Conservation (phyloP, 30 jellyfish, hydroid and myxozoan genomes). For the Turritopsis dohrnii region DNA sequence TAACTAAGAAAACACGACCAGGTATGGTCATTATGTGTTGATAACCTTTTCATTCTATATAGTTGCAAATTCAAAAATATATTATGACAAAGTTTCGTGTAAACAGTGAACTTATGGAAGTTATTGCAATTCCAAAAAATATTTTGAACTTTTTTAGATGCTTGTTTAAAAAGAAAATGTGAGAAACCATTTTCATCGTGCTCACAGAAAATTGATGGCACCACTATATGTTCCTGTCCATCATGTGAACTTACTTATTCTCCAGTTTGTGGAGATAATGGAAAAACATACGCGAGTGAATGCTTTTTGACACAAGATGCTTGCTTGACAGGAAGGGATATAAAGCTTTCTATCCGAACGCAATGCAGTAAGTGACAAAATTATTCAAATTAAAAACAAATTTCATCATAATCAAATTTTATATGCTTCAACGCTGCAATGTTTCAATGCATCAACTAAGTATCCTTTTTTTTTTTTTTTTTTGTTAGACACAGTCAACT, state of each 20-base stretch:
- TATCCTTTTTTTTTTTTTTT: too few species aligned
- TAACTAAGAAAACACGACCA: background rate
- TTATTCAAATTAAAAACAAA: background rate
- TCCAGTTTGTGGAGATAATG: conserved; percentile 73
- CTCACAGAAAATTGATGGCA: conserved; percentile 27
- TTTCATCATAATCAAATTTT: background rate
- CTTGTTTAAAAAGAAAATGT: conserved; percentile 45
- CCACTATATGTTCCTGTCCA: conserved; percentile 62
- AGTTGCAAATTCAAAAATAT: too few species aligned
- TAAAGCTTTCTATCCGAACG: conserved; percentile 19
- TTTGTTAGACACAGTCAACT: background rate
- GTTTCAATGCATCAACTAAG: too few species aligned
- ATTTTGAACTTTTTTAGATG: too few species aligned
- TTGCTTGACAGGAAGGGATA: conserved; percentile 26
- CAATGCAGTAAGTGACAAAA: conserved; percentile 63
- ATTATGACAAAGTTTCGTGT: too few species aligned
- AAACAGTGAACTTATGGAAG: too few species aligned
- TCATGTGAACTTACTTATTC: conserved; percentile 24
- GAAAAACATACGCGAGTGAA: conserved; percentile 51
- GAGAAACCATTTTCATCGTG: conserved; percentile 33
- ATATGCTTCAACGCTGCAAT: background rate
- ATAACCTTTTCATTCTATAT: too few species aligned
- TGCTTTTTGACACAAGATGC: conserved; percentile 41
- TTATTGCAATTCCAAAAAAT: too few species aligned
- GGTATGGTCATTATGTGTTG: background rate